Evolutionary conservation across 2,888 invertebrate genomes (phyloP).

Genomic region (Leuctra nigra): DNA sequence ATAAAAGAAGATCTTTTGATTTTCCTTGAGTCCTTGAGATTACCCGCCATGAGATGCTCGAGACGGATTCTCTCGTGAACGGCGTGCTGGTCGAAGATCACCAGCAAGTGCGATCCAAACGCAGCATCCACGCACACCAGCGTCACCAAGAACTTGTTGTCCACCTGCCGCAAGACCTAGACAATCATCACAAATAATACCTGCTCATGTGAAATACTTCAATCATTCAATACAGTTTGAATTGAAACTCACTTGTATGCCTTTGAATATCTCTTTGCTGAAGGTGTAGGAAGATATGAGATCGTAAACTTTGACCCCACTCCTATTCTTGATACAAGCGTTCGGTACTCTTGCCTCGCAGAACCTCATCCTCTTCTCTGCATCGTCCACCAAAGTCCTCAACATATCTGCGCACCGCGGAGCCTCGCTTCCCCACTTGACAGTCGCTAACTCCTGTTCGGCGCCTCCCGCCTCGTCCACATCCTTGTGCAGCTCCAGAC

Average conservation of each 20-base stretch:
- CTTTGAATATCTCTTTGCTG: slow-evolving; percentile 43
- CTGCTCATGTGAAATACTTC: too few relatives aligned
- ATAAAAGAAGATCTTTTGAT: too few relatives aligned
- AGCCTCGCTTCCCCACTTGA: slow-evolving; percentile 39
- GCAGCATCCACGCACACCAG: slow-evolving; percentile 35
- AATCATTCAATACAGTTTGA: too few relatives aligned
- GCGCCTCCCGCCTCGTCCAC: neutral
- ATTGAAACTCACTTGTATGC: slow-evolving; percentile 40
- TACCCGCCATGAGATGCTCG: slow-evolving; percentile 60
- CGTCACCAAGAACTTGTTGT: slow-evolving; percentile 64
- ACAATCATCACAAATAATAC: slow-evolving; percentile 12
- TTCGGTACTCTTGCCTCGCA: slow-evolving; percentile 22
- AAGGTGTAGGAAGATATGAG: slow-evolving; percentile 36
- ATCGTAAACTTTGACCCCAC: slow-evolving; percentile 21
- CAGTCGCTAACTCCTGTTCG: slow-evolving; percentile 33
- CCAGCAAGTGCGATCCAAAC: slow-evolving; percentile 45
- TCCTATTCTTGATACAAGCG: slow-evolving; percentile 18
- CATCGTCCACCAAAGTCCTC: slow-evolving; percentile 17
- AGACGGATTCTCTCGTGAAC: slow-evolving; percentile 76
- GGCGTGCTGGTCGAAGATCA: slow-evolving; percentile 83
- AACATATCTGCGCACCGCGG: slow-evolving; percentile 18
- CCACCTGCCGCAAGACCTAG: slow-evolving; percentile 66
- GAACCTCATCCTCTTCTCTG: slow-evolving; percentile 22
- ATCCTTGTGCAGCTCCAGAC: slow-evolving; percentile 1
- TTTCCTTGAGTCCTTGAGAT: too few relatives aligned